Evolutionary conservation across 2,113 vertebrate species (phyloP).

Genomic region (Pluvialis apricaria): DNA sequence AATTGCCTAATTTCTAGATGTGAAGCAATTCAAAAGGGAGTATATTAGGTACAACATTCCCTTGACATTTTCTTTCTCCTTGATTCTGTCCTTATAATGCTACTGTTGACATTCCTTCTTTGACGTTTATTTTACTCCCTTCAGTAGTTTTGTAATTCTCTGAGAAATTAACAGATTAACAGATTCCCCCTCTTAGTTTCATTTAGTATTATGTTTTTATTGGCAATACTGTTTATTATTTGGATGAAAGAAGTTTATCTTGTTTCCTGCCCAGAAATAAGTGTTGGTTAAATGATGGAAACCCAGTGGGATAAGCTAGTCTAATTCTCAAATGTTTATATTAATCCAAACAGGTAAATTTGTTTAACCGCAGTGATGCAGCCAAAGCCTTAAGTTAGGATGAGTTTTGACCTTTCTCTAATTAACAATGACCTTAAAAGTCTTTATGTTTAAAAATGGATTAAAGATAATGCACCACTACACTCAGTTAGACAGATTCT

Average conservation of each 20-base stretch:
- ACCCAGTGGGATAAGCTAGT: neutral
- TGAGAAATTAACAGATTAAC: neutral
- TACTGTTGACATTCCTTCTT: neutral
- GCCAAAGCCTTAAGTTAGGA: neutral
- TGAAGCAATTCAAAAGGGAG: neutral
- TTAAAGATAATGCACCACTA: neutral
- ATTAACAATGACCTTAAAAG: constrained; percentile 21
- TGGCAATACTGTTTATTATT: neutral
- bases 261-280: neutral
- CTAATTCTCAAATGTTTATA: constrained; percentile 12
- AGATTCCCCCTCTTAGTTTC: neutral
- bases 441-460: constrained; percentile 2
- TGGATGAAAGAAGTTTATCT: neutral
- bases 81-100: neutral
- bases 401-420: neutral
- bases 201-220: neutral
- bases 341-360: constrained; percentile 35
- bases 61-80: constrained; percentile 22
- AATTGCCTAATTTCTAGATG: neutral
- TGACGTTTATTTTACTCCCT: neutral
- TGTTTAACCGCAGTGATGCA: neutral
- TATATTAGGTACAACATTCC: neutral
- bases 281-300: neutral
- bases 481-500: neutral
- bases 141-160: neutral